Evolutionary conservation across 2,113 vertebrate genomes (phyloP).

Genomic region (Pseudonaja textilis): DNA sequence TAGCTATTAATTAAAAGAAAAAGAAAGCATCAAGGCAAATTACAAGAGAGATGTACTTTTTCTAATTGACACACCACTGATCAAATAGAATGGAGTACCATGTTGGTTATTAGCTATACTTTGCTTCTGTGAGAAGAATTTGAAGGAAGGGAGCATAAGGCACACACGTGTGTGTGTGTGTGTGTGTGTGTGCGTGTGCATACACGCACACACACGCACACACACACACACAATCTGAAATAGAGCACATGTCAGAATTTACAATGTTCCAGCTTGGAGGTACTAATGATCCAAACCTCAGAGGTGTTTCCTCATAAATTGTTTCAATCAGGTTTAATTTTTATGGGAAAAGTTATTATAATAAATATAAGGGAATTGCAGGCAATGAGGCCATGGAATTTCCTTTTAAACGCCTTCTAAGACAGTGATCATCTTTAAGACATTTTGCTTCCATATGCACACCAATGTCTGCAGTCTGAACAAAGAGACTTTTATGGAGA

Average conservation of each 20-base stretch:
- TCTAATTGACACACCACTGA: background rate
- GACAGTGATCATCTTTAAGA: background rate
- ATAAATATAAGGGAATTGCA: background rate
- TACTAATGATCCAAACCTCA: background rate
- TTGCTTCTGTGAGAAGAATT: background rate
- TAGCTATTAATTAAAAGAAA: background rate
- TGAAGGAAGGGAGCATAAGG: background rate
- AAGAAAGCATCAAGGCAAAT: background rate
- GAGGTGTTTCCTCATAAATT: rapidly evolving
- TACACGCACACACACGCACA: background rate
- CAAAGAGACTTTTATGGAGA: background rate
- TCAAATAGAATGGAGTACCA: background rate
- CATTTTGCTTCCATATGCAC: rapidly evolving
- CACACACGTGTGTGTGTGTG: no score
- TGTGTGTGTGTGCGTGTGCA: no score
- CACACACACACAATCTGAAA: background rate
- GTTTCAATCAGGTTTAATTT: background rate
- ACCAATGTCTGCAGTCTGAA: background rate
- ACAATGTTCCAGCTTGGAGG: background rate
- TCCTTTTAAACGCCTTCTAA: background rate
- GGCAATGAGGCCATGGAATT: rapidly evolving
- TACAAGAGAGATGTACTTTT: background rate
- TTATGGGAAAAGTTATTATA: background rate
- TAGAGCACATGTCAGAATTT: background rate
- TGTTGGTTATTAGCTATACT: background rate